Conservation (phyloP, 2,888 invertebrate species). For the Criorhina ranunculi region DNA sequence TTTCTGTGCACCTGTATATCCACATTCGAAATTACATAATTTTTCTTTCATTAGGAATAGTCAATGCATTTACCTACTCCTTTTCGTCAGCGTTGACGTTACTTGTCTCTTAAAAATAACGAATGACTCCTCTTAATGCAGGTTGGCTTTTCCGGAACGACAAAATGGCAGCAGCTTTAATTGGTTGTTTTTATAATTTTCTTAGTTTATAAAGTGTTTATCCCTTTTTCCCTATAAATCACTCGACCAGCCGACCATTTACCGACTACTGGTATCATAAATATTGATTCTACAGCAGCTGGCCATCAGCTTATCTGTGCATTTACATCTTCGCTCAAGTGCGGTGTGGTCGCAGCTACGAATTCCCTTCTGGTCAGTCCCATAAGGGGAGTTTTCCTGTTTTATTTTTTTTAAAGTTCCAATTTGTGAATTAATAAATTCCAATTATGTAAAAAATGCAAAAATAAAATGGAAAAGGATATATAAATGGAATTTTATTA, state of each 20-base stretch:
- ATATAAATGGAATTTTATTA: constrained; percentile 58
- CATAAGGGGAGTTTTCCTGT: constrained; percentile 24
- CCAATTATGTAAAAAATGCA: constrained; percentile 59
- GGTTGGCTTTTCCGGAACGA: constrained; percentile 7
- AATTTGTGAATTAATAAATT: constrained; percentile 64
- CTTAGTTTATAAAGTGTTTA: constrained; percentile 30
- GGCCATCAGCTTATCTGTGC: constrained; percentile 69
- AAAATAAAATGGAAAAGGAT: constrained; percentile 45
- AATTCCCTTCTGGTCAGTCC: constrained; percentile 50
- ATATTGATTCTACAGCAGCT: constrained; percentile 73
- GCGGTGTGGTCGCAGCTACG: constrained; percentile 42
- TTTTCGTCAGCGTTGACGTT: constrained; percentile 21
- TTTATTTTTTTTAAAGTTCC: constrained; percentile 28
- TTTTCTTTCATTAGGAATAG: constrained; percentile 10
- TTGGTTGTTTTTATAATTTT: constrained; percentile 61
- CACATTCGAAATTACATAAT: not conserved
- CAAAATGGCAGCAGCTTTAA: constrained; percentile 48
- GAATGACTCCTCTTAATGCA: constrained; percentile 15
- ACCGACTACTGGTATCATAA: constrained; percentile 64
- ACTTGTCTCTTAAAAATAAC: constrained; percentile 40
- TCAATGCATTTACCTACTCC: constrained; percentile 18
- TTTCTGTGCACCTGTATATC: no score
- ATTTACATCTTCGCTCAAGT: constrained; percentile 64
- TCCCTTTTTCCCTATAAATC: constrained; percentile 74
- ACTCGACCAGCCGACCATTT: constrained; percentile 64